Percentiles rank a stretch among this genome's conserved stretches.
Conservation (phyloP, 2,888 invertebrate genomes). For the Pseudeuparius sepicola region DNA sequence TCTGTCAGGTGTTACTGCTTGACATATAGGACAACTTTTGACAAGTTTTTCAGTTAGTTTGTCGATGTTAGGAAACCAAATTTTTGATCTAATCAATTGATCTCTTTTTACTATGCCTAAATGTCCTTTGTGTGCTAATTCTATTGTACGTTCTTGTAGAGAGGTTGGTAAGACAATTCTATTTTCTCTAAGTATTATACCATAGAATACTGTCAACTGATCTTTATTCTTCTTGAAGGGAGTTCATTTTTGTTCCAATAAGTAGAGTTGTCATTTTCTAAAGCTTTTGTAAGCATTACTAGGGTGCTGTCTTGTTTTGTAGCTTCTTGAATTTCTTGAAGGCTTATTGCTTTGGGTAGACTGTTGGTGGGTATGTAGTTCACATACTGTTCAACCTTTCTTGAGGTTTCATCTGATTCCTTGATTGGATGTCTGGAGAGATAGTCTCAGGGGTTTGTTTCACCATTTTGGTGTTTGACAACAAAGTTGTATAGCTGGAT, state of each 20-base stretch:
- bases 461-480: constrained; percentile 16
- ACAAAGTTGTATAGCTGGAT: constrained; percentile 17
- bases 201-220: too few relatives aligned
- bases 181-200: constrained; percentile 9
- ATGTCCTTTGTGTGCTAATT: constrained; percentile 19
- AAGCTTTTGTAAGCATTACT: neutral
- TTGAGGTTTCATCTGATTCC: neutral
- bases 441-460: constrained; percentile 19
- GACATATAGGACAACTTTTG: too few relatives aligned
- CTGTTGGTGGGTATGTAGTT: constrained; percentile 12
- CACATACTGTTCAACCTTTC: constrained; percentile 11
- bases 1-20: too few relatives aligned
- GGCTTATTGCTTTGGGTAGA: constrained; percentile 12
- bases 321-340: constrained; percentile 14
- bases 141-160: constrained; percentile 10
- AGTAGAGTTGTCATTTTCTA: constrained; percentile 3
- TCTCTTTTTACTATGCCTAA: constrained; percentile 18
- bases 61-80: constrained; percentile 20
- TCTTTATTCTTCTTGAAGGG: too few relatives aligned
- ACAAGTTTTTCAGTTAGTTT: too few relatives aligned
- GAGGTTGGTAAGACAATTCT: constrained; percentile 5
- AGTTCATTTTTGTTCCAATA: too few relatives aligned
- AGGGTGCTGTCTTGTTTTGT: constrained; percentile 16
- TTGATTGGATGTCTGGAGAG: constrained; percentile 17
- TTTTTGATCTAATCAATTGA: constrained; percentile 17